phyloP scores from a whole-genome alignment of 2,888 invertebrate genomes.

The Hyles lineata region DNA sequence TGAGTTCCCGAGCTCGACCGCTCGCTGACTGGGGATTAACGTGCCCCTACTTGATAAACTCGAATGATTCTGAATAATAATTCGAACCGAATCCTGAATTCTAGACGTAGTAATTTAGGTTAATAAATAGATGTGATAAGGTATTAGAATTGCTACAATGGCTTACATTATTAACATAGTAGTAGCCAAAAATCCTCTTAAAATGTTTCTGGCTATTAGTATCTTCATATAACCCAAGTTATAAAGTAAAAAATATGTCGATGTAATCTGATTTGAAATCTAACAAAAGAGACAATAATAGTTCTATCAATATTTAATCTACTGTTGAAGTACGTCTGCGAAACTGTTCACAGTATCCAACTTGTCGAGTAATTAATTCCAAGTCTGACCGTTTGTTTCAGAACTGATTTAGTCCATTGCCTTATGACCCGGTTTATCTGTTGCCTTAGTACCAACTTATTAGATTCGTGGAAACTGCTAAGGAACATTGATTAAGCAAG shows the following conservation, averaged over 20 bases:
- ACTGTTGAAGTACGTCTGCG: background rate
- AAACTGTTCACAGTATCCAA: background rate
- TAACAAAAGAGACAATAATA: background rate
- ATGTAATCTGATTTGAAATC: too few relatives aligned
- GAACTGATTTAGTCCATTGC: constrained; percentile 6
- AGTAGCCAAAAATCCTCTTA: too few relatives aligned
- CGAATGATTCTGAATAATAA: constrained; percentile 30
- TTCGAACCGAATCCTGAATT: background rate
- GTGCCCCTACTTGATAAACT: constrained; percentile 44
- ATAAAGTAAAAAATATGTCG: too few relatives aligned
- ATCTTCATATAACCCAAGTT: too few relatives aligned
- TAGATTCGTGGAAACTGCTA: background rate
- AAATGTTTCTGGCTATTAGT: too few relatives aligned
- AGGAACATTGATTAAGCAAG: background rate
- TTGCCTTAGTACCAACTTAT: background rate
- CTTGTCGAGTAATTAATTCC: background rate
- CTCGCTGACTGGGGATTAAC: constrained; percentile 68
- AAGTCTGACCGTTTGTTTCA: background rate
- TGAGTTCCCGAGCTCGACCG: constrained; percentile 69
- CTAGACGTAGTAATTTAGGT: background rate
- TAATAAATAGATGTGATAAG: background rate
- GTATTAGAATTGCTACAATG: background rate
- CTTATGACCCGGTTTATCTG: background rate
- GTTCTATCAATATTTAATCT: background rate
- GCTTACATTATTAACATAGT: too few relatives aligned